Evolutionary conservation across 1,140 invertebrate genomes (phyloP).

Genomic region (Coelopa frigida): DNA sequence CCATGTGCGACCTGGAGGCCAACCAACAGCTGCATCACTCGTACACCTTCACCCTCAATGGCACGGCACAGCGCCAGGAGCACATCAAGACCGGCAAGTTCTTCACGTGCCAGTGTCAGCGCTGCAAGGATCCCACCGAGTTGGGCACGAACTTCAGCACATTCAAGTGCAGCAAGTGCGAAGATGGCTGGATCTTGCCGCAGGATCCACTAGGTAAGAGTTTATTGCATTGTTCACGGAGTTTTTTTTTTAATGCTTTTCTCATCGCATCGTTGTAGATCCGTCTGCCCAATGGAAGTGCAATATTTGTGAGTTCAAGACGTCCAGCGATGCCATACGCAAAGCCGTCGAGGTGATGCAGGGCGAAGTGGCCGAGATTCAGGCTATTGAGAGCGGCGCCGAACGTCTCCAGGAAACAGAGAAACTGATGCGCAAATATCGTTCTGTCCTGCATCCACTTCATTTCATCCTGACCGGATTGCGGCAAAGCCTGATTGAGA

Average conservation of each 20-base stretch:
- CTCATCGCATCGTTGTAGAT: constrained; percentile 5
- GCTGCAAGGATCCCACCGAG: constrained; percentile 70
- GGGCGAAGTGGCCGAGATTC: constrained; percentile 49
- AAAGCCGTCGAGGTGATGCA: constrained; percentile 55
- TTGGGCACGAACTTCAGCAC: constrained; percentile 67
- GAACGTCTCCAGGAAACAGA: constrained; percentile 45
- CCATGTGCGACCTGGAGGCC: constrained; percentile 56
- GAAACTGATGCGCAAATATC: constrained; percentile 53
- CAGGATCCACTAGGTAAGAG: constrained; percentile 57
- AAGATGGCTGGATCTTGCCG: constrained; percentile 59
- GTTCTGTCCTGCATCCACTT: constrained; percentile 60
- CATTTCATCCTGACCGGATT: constrained; percentile 60
- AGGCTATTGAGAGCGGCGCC: constrained; percentile 42
- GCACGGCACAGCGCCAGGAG: constrained; percentile 62
- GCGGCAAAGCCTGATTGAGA: constrained; percentile 60
- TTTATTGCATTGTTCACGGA: neutral
- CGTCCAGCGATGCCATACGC: constrained; percentile 51
- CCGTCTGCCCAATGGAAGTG: constrained; percentile 59
- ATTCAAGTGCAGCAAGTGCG: constrained; percentile 67
- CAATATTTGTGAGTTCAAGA: constrained; percentile 58
- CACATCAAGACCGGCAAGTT: constrained; percentile 67
- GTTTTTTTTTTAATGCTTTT: constrained; percentile 1
- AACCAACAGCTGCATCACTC: constrained; percentile 60
- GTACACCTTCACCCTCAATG: constrained; percentile 70
- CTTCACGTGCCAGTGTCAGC: constrained; percentile 63